Conservation (phyloP, 2,797 vertebrate species). For the Ara ararauna region DNA sequence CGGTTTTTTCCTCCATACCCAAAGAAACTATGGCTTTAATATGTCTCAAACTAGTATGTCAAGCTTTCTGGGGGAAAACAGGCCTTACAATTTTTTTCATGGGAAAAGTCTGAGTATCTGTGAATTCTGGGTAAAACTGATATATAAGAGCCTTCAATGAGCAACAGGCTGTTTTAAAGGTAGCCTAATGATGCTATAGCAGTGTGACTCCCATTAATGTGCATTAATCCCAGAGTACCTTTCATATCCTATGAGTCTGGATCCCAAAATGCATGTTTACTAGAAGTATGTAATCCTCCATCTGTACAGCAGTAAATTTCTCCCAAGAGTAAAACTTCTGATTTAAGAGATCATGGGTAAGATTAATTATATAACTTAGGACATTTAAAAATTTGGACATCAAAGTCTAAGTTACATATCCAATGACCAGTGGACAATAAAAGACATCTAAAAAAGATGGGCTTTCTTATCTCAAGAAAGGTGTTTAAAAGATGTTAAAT, state of each 20-base stretch:
- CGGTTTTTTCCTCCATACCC: fast-evolving
- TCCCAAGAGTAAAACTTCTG: background rate
- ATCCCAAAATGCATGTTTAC: background rate
- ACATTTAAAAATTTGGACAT: background rate
- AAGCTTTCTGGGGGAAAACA: fast-evolving
- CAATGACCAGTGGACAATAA: background rate
- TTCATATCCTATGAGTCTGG: background rate
- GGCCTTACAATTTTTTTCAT: background rate
- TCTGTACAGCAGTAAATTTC: background rate
- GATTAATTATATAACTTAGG: background rate
- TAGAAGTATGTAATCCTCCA: background rate
- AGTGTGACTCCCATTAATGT: background rate
- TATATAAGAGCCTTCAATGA: background rate
- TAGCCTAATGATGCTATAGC: background rate
- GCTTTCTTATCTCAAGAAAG: background rate
- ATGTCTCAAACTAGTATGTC: background rate
- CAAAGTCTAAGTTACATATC: background rate
- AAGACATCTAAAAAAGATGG: background rate
- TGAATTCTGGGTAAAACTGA: background rate
- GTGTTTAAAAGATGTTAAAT: background rate
- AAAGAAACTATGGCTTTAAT: background rate
- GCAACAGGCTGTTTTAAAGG: background rate
- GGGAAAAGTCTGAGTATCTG: background rate
- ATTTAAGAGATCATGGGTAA: background rate
- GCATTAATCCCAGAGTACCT: background rate